Evolutionary conservation across 1,140 invertebrate genomes (phyloP), one percentile per base, ranked within the genome.

Genomic region (Trissolcus basalis): DNA sequence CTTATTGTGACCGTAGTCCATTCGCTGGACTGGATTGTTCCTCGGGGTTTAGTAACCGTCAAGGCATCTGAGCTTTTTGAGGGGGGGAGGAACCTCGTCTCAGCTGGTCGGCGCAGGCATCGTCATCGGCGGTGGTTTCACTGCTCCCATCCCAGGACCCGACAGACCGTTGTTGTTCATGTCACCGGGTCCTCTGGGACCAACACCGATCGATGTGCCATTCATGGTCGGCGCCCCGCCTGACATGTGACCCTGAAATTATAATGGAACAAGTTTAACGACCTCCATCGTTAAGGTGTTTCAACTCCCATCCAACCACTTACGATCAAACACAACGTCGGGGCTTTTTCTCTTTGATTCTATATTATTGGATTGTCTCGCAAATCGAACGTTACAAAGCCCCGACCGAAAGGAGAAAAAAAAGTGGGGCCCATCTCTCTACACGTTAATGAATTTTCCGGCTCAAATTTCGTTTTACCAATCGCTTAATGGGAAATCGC

Each of bases 111-210:
- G 86, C 9, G 87, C 86, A 33, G 86, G 84, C 86, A 89, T 88
- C 55, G 87, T 82, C 84, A 89, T 87, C 36, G 87, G 86, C 0
- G 86, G 79, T 19, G 86, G 82, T 79, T 88, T 89, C 7, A 89
- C 86, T 8, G 85, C 75, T 4, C 86, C 87, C n/a, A 89, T 79
- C 6, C 85, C 86, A 3, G 87, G 85, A 8, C 86, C 87, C 13
- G 87, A 87, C 1, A 89, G 73, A 9, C 87, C 87, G 51, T 89
- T 89, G 73, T 89, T 89, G 77, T 89, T 89, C 87, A 89, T 87
- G 53, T 89, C 87, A 3, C 87, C 87, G 4, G 87, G 87, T 9
- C 85, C 84, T 13, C 85, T 70, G 54, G 85, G 81, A 6, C 84
- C 85, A 4, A 86, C 81, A 6, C 80, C 80, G 44, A 86, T 82